Base-by-base conservation (phyloP, 2,888 invertebrate species). In the Drepanosiphum platanoidis region DNA sequence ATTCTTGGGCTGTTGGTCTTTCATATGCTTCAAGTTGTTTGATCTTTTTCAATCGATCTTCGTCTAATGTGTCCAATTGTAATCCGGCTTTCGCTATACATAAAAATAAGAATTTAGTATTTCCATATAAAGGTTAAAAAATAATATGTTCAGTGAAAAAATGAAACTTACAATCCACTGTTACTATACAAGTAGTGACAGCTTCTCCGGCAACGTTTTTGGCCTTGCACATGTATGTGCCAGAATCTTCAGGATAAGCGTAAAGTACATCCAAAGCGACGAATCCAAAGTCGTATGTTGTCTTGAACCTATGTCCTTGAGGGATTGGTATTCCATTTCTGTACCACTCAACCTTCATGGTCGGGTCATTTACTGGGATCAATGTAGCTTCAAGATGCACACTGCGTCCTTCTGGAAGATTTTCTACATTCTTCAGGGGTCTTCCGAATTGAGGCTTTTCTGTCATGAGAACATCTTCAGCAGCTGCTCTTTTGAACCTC, bases 281-380 rank as follows among this genome's bases (percentile, higher is more conserved):
- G 90, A 96, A 98, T 87, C 99, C 99, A 90, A 99, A 99, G 90
- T 99, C 99, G 89, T 97, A 96, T 3, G 96, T 96, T 5, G 97
- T 97, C 90, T 97, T 97, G 91, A 98, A 99, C 87, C 99, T 93
- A 90, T 98, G 98, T 77, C 98, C 96, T 89, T 95, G 95, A 89
- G 95, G 95, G 88, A 99, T 93, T 3, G 98, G 97, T 88, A 94
- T 92, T 81, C 97, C 98, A 90, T 99, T 97, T 90, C 96, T 95
- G 91, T 93, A 98, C 99, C 99, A 99, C 91, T 99, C 98, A 15
- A 99, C 97, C 88, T 94, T 94, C 98, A 99, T 98, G 13, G 97
- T 97, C 7, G 99, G 97, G 90, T 99, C 99, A 89, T 98, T 98
- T 61, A 98, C 96, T 0, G 99, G 99, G 0, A 97, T 96, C 52